Percentiles rank a stretch among this genome's conserved stretches.
These are phyloP conservation scores for Artibeus lituratus DNA, from an alignment of 2,797 vertebrate species.

Conservation along the genomic window DNA sequence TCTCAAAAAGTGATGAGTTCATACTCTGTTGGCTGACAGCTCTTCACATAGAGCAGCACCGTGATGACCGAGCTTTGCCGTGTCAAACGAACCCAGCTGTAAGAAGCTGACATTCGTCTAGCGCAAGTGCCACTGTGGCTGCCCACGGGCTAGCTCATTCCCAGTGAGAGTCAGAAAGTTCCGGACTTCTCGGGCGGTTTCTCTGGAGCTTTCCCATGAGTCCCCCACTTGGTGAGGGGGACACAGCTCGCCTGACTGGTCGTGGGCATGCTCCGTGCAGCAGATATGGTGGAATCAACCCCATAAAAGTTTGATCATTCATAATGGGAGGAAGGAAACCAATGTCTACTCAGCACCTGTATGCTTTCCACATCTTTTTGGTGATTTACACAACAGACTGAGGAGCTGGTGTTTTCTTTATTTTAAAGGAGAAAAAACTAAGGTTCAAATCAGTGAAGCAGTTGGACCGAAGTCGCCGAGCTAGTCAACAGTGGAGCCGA, in stretches of 20 bases:
- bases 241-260: too few species aligned
- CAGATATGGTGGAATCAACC: accelerated
- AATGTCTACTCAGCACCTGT: neutral
- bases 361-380: neutral
- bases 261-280: accelerated
- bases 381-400: neutral
- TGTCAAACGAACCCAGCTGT: accelerated
- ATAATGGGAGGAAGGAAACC: neutral
- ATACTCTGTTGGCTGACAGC: neutral
- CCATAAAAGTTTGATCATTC: neutral
- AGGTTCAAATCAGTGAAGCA: neutral
- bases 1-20: neutral
- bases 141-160: neutral
- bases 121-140: accelerated
- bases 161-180: neutral
- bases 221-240: neutral
- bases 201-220: neutral
- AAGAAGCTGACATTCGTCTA: accelerated
- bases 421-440: neutral
- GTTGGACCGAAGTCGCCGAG: too few species aligned
- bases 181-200: neutral
- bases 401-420: neutral
- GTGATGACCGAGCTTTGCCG: neutral
- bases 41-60: neutral
- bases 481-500: neutral